Conservation (phyloP, 2,797 vertebrate species). For the Hypotaenidia okinawae region DNA sequence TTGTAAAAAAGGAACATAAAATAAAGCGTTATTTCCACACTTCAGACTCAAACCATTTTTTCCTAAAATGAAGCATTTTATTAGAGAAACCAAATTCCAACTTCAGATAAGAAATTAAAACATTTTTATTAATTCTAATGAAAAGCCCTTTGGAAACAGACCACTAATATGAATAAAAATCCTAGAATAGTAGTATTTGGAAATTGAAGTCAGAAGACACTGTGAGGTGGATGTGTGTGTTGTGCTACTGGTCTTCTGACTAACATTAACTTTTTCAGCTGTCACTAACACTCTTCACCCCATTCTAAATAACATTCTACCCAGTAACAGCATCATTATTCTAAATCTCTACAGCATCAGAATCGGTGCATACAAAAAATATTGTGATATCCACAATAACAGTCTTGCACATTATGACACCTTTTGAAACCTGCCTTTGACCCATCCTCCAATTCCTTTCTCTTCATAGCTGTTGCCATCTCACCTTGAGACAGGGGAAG, state of each 20-base stretch:
- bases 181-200: not conserved
- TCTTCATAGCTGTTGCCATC: not conserved
- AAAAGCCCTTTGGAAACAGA: not conserved
- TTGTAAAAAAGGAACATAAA: not conserved
- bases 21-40: not conserved
- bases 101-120: not conserved
- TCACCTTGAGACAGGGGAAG: not conserved
- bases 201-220: not conserved
- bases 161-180: not conserved
- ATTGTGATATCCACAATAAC: not conserved
- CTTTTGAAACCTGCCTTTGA: not conserved
- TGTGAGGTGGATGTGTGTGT: not conserved
- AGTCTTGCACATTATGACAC: not conserved
- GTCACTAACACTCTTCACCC: not conserved
- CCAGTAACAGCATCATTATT: not conserved
- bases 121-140: not conserved
- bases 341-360: not conserved
- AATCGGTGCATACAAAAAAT: not conserved
- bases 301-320: not conserved
- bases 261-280: not conserved
- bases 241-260: not conserved
- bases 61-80: not conserved
- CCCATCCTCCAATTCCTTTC: not conserved
- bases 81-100: not conserved
- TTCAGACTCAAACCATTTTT: not conserved